phyloP scores from a whole-genome alignment of 2,113 vertebrate genomes.

The Australoheros scitulus region DNA sequence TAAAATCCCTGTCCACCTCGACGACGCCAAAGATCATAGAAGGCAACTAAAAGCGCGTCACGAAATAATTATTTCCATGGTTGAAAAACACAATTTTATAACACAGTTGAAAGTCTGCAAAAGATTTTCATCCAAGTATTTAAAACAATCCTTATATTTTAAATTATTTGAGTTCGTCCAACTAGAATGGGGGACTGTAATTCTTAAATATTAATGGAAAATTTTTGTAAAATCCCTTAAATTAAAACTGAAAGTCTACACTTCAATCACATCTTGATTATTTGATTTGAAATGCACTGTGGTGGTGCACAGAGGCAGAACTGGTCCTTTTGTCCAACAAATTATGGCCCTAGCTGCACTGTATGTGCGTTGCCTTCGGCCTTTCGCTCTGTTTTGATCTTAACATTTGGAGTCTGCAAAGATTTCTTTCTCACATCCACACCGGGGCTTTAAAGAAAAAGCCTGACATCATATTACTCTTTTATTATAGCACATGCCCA shows the following conservation, averaged over 20 bases:
- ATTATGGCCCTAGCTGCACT: too few relatives aligned
- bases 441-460: constrained; percentile 22
- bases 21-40: background rate
- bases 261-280: too few relatives aligned
- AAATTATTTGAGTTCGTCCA: too few relatives aligned
- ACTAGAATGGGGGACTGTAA: too few relatives aligned
- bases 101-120: background rate
- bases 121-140: too few relatives aligned
- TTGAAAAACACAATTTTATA: background rate
- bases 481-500: constrained; percentile 31
- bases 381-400: background rate
- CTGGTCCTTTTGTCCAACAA: too few relatives aligned
- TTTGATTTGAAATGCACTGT: too few relatives aligned
- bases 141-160: too few relatives aligned
- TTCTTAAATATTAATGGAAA: too few relatives aligned
- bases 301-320: too few relatives aligned
- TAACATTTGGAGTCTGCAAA: background rate
- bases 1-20: background rate
- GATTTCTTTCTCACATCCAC: constrained; percentile 18
- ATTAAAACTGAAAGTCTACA: too few relatives aligned
- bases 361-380: background rate
- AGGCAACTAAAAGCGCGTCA: background rate
- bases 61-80: background rate
- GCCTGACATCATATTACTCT: constrained; percentile 8
- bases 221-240: too few relatives aligned